phyloP scores from a whole-genome alignment of 2,888 invertebrate species.

The Euzetes globulus region DNA sequence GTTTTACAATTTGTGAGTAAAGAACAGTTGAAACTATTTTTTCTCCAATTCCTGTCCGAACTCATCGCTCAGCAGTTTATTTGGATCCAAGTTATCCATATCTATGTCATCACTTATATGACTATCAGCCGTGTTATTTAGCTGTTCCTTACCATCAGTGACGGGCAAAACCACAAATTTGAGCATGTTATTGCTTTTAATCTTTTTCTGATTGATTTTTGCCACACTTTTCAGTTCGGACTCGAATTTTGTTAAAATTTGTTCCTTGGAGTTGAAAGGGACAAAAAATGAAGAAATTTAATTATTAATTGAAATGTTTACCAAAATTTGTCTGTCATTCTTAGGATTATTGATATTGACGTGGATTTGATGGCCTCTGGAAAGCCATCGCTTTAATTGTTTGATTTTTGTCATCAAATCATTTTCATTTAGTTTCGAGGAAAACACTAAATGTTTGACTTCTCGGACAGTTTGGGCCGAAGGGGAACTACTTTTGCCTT shows the following conservation, averaged over 20 bases:
- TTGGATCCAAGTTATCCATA: conserved; percentile 28
- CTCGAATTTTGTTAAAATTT: conserved; percentile 26
- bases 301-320: neutral
- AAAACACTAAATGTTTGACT: conserved; percentile 26
- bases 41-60: conserved; percentile 4
- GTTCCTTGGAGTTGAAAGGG: neutral
- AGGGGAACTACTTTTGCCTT: neutral
- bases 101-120: neutral
- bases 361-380: conserved; percentile 16
- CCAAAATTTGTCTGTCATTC: neutral
- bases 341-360: neutral
- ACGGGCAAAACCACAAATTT: conserved; percentile 22
- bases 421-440: conserved; percentile 24
- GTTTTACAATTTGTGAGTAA: no score
- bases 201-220: conserved; percentile 27
- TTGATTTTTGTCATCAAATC: conserved; percentile 32
- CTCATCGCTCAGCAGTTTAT: conserved; percentile 31
- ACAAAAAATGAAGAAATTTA: neutral
- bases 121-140: neutral
- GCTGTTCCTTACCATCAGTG: neutral
- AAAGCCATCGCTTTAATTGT: conserved; percentile 21
- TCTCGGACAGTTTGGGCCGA: neutral
- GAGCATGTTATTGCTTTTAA: conserved; percentile 13
- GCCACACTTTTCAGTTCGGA: conserved; percentile 1
- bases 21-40: conserved; percentile 2